Conservation (phyloP, 1,140 invertebrate species). For the Coenobita brevimanus region DNA sequence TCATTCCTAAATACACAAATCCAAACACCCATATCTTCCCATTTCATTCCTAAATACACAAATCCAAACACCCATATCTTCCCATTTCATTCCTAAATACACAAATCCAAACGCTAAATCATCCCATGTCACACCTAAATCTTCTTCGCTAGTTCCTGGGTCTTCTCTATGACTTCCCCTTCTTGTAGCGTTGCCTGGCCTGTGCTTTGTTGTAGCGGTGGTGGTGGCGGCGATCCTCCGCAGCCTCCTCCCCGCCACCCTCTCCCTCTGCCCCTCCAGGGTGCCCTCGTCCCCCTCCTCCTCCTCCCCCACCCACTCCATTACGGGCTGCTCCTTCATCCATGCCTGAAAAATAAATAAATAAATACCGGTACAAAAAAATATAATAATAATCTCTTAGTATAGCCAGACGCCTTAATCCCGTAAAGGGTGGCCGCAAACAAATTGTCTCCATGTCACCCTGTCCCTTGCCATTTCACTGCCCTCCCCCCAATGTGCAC, state of each 20-base stretch:
- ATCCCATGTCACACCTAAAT: slow-evolving; percentile 2
- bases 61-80: background rate
- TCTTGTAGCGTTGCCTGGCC: slow-evolving; percentile 42
- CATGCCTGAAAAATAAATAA: background rate
- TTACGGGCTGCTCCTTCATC: slow-evolving; percentile 6
- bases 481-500: too few relatives aligned
- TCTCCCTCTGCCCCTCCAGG: background rate
- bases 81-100: background rate
- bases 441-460: too few relatives aligned
- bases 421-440: too few relatives aligned
- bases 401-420: too few relatives aligned
- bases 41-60: too few relatives aligned
- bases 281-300: background rate
- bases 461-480: too few relatives aligned
- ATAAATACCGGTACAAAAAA: too few relatives aligned
- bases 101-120: background rate
- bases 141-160: background rate
- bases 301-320: background rate
- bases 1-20: too few relatives aligned
- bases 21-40: too few relatives aligned
- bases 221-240: slow-evolving; percentile 30
- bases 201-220: slow-evolving; percentile 38
- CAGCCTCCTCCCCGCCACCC: slow-evolving; percentile 9
- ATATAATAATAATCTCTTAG: too few relatives aligned
- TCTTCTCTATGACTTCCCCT: slow-evolving; percentile 42